Conservation (phyloP, 2,113 vertebrate genomes). For the Microtus oregoni region DNA sequence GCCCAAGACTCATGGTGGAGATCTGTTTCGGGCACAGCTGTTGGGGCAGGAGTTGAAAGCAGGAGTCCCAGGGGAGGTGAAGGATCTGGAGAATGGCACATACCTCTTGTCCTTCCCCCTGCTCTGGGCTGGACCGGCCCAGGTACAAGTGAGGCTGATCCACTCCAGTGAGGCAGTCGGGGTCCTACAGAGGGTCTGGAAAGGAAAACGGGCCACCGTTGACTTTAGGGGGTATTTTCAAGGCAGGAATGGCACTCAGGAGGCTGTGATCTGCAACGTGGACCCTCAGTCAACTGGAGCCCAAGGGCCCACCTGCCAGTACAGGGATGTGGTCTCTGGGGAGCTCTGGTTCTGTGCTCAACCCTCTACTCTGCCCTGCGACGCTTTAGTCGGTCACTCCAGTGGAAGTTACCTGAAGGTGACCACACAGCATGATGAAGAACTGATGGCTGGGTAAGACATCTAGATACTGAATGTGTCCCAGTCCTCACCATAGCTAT, state of each 20-base stretch:
- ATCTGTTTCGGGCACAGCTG: constrained; percentile 67
- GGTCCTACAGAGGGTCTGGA: constrained; percentile 64
- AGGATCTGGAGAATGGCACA: neutral
- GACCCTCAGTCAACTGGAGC: too few species aligned
- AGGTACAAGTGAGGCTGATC: constrained; percentile 65
- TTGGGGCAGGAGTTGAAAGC: neutral
- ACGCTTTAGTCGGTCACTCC: constrained; percentile 76
- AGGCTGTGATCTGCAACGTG: too few species aligned
- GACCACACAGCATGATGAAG: constrained; percentile 54
- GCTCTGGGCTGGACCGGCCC: constrained; percentile 65
- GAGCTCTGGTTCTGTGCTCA: constrained; percentile 79
- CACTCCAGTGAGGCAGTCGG: constrained; percentile 71
- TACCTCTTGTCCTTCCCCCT: constrained; percentile 69
- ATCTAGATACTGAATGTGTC: too few species aligned
- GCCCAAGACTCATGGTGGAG: constrained; percentile 63
- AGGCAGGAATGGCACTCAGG: neutral
- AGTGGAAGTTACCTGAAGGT: constrained; percentile 72
- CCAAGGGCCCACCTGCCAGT: too few species aligned
- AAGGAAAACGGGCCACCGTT: constrained; percentile 62
- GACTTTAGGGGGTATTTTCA: constrained; percentile 79
- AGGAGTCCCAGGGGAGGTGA: neutral
- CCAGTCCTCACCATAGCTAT: neutral
- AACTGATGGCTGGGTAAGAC: constrained; percentile 76
- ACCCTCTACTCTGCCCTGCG: constrained; percentile 75
- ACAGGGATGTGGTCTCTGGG: too few species aligned